A percentile compares a stretch with the other conserved stretches of the same genome.
phyloP scores from a whole-genome alignment of 2,113 vertebrate genomes.

The Melanerpes aurifrons region DNA sequence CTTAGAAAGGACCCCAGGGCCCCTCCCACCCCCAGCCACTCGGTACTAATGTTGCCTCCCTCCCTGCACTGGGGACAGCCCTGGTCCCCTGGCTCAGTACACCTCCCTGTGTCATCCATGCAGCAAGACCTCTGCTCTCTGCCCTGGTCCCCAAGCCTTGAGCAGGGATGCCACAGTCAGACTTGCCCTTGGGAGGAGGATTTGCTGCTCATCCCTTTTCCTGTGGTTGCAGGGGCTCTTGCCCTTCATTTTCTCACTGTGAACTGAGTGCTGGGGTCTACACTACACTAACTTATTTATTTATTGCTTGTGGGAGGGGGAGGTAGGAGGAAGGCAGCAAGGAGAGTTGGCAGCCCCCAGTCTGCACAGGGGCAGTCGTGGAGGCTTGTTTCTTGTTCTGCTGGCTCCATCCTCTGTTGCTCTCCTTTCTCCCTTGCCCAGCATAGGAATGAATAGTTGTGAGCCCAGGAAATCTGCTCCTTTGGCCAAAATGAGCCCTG shows the following conservation, averaged over 20 bases:
- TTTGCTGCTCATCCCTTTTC: neutral
- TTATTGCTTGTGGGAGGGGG: conserved; percentile 49
- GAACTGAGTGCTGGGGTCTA: neutral
- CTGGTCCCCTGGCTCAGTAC: neutral
- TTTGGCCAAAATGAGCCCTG: neutral
- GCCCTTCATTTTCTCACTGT: conserved; percentile 26
- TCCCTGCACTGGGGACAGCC: fast-evolving
- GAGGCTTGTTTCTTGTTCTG: neutral
- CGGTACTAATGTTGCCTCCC: neutral
- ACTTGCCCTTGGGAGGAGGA: neutral
- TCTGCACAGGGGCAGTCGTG: fast-evolving
- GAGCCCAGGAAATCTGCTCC: neutral
- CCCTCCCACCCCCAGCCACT: neutral
- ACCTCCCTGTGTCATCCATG: neutral
- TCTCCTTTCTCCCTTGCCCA: neutral
- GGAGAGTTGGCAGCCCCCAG: neutral
- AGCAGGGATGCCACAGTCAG: neutral
- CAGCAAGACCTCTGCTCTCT: neutral
- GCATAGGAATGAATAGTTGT: neutral
- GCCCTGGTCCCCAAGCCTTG: fast-evolving
- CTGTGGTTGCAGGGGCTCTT: neutral
- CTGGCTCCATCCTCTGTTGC: neutral
- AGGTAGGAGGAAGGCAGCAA: neutral
- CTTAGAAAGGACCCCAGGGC: conserved; percentile 33
- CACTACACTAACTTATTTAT: conserved; percentile 69